phyloP scores from a whole-genome alignment of 2,113 vertebrate species.

The Todiramphus chloris region DNA sequence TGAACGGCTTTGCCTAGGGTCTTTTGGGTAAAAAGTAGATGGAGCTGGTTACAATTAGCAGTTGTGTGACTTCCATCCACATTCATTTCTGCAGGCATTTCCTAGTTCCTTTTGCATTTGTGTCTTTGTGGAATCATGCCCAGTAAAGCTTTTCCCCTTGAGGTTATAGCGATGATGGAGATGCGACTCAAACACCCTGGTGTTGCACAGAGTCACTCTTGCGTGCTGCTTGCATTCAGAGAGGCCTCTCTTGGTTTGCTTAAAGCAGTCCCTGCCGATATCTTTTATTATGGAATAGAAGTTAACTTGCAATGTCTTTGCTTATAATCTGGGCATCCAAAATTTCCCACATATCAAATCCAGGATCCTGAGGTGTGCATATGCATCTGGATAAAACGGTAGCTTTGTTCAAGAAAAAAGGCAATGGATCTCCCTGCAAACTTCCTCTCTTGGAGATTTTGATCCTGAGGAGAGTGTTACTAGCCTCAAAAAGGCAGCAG shows the following conservation, averaged over 20 bases:
- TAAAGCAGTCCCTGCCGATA: background rate
- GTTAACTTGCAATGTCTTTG: background rate
- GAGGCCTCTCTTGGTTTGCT: background rate
- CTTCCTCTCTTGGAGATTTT: background rate
- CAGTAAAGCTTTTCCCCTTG: background rate
- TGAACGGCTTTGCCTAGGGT: background rate
- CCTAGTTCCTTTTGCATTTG: background rate
- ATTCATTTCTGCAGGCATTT: background rate
- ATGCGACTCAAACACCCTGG: background rate
- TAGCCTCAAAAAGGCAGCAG: background rate
- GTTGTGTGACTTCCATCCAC: background rate
- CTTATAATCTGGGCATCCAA: background rate
- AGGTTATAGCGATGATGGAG: background rate
- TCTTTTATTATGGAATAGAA: background rate
- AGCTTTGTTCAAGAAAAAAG: background rate
- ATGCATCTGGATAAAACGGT: background rate
- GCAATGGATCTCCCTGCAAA: background rate
- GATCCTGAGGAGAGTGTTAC: background rate
- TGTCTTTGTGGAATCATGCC: background rate
- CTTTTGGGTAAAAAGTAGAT: background rate
- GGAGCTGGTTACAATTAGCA: background rate
- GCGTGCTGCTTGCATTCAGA: background rate
- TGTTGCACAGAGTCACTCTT: background rate
- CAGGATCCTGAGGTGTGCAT: background rate
- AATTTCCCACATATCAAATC: background rate